phyloP scores from a whole-genome alignment of 2,888 invertebrate species.

The Yponomeuta plumbellus region DNA sequence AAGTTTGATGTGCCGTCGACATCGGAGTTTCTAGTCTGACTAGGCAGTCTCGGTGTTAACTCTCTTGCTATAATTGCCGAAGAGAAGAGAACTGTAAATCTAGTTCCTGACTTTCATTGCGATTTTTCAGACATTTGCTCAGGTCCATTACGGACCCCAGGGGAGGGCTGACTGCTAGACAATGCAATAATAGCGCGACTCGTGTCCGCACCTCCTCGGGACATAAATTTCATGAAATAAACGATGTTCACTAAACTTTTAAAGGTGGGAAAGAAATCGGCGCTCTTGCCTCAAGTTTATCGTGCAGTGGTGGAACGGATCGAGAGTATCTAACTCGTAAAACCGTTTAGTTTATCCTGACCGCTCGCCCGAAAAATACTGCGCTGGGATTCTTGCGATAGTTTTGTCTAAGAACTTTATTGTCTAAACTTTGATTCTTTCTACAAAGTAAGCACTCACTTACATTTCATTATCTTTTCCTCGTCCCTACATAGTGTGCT shows the following conservation, averaged over 20 bases:
- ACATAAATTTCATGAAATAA: constrained; percentile 32
- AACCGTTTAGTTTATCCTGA: constrained; percentile 1
- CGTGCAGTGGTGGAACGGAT: not conserved
- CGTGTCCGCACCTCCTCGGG: constrained; percentile 27
- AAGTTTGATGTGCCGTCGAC: too few relatives aligned
- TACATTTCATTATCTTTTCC: constrained; percentile 68
- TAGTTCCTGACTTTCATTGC: constrained; percentile 47
- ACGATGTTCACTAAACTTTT: constrained; percentile 11
- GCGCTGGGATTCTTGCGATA: not conserved
- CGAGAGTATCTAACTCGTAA: not conserved
- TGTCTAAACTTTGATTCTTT: not conserved
- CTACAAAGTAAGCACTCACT: constrained; percentile 5
- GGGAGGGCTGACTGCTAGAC: constrained; percentile 46
- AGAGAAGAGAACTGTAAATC: constrained; percentile 48
- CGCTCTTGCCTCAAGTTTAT: not conserved
- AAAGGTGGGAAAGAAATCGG: constrained; percentile 9
- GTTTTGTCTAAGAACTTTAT: not conserved
- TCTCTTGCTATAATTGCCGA: not conserved
- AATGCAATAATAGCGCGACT: constrained; percentile 42
- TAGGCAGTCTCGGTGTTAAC: not conserved
- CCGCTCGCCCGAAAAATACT: not conserved
- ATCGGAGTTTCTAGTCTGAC: not conserved
- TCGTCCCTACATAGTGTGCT: constrained; percentile 51
- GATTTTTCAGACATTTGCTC: constrained; percentile 57
- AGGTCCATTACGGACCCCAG: constrained; percentile 56